Base-by-base conservation (phyloP, 2,797 vertebrate genomes). In the Coregonus suidteri region DNA sequence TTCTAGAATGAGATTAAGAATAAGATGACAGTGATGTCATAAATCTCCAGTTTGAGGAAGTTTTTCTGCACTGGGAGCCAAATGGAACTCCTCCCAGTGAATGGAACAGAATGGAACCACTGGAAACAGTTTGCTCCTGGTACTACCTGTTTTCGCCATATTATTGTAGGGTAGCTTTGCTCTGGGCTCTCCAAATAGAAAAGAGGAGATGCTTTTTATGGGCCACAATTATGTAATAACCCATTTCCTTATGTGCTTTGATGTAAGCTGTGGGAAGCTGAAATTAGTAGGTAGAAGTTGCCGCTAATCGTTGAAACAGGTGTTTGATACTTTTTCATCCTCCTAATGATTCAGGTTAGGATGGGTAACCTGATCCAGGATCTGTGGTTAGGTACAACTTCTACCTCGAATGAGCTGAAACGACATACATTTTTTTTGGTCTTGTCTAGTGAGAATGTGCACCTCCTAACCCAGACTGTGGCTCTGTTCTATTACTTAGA, bases 61-160 rank as follows among this genome's bases (percentile, higher is more conserved):
- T 75, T 34, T 83, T 20, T 25, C n/a, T 62, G 59, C 20, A 7
- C 54, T 62, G 59, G 77, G 47, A 84, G 79, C 59, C 59, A 67
- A 4, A 3, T 79, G 69, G 76, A 79, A 74, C 41, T 13, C 41
- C 73, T 79, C 77, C 31, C 25, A 71, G 59, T 83, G 70, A 82
- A 81, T 80, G 41, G 76, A 81, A 83, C 76, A 82, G 66, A 82
- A 81, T 80, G 35, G 76, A 81, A 83, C 76, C 81, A 85, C 80
- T 87, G 11, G 69, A 82, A 81, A 70, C 71, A 82, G 74, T 25
- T 56, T 75, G 84, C 90, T 84, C 90, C 87, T 91, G 89, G 83
- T 85, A 78, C 77, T 85, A 74, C 80, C 66, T 79, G 81, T 79
- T 82, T 72, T 82, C 68, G 80, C 73, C 6, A 85, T 78, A 78